Base-by-base conservation (phyloP, 1,140 invertebrate genomes). In the Stenopsyche tienmushanensis region DNA sequence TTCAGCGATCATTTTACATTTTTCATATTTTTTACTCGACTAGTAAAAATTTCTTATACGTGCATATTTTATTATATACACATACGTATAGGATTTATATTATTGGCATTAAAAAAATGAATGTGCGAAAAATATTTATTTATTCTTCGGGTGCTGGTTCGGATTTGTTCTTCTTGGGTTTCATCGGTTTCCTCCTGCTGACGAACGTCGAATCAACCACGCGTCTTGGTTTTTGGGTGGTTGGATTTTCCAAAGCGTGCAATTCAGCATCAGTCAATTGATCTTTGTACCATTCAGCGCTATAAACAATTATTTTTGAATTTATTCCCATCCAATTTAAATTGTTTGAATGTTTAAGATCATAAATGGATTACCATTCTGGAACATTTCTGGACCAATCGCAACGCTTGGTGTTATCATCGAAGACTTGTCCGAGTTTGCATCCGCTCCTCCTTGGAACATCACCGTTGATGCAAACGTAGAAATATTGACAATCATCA, bases 401-500 rank as follows among this genome's bases (percentile, higher is more conserved):
- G 72, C 94, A 96, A 64, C 83, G 85, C 67, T 91, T 89, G 44
- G 83, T 86, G 2, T 83, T 83, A 41, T 94, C 93, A 72, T 96
- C 93, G 77, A 95, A 96, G 7, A 92, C 94, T 74, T 92, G 91
- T n/a, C 93, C 93, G 24, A 90, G 81, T 75, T 91, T 92, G 79
- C 94, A 96, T 0, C 93, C 92, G 64, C 87, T 91, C 20, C 91
- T 82, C 47, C 92, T 82, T 0, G 93, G 92, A 17, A 86, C 84
- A 72, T 91, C 85, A 0, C 91, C 92, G 72, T 94, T 93, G 50
- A 95, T 90, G 75, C 93, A 95, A 1, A 96, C 92, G 76, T 93
- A 96, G 79, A 95, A 95, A 80, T 85, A 94, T 75, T 94, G 91
- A 71, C 93, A 96, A 73, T 96, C 92, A 41, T 91, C 90, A n/a